Base-by-base conservation (phyloP, 2,797 vertebrate genomes). In the Xiphophorus birchmanni region DNA sequence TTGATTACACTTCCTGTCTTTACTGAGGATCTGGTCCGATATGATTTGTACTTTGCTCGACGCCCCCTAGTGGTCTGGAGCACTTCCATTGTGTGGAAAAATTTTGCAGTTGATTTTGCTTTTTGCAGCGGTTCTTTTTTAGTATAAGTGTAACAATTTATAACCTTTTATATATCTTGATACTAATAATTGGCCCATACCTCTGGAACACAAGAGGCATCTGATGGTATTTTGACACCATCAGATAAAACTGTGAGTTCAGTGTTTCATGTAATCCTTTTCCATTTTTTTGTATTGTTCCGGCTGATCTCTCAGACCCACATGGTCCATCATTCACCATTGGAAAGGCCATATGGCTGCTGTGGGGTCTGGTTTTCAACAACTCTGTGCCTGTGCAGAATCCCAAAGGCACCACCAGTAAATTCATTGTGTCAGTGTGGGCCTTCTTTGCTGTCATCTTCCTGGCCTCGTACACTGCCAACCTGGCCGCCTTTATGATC, bases 401-500 rank as follows among this genome's bases (percentile, higher is more conserved):
- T 84, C 98, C 98, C 0, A 98, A 96, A 87, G 98, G 98, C 9
- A 99, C 98, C 0, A 99, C 98, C 76, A 99, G 98, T 91, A 99
- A 99, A 95, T 98, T 99, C 93, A 99, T 99, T 82, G 98, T 99
- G 54, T 99, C 98, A 0, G 97, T 99, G 56, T 99, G 98, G 98
- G 98, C 98, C 87, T 99, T 99, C 96, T 99, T 99, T 8, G 98
- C 98, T 0, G 98, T 99, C 91, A 99, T 99, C 81, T 99, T 99
- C 93, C 94, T 99, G 94, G 98, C 98, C 88, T 99, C 98, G 82
- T 99, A 99, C 90, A 99, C 98, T 65, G 98, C 98, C 93, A 99
- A 99, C 91, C 92, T 99, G 94, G 98, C 98, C n/a, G 98, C 98
- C 80, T 99, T 99, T 90, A 99, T 99, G 98, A 99, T 99, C 92